A percentile compares a stretch with the other conserved stretches of the same genome.
phyloP scores from a whole-genome alignment of 2,888 invertebrate species.

The Stratiomys singularior region DNA sequence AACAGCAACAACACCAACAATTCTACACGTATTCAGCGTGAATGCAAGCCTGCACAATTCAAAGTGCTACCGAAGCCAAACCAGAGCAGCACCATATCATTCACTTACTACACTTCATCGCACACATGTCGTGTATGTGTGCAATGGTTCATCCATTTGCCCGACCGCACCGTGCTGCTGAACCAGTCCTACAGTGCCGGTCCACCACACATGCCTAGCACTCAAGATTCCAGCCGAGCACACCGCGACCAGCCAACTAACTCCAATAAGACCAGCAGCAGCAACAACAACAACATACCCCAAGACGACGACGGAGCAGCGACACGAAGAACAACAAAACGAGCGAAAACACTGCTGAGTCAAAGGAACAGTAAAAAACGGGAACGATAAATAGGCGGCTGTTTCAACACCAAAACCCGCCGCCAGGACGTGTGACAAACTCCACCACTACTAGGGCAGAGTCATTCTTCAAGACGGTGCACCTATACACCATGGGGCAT shows the following conservation, averaged over 20 bases:
- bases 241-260: slow-evolving; percentile 1
- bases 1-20: slow-evolving; percentile 50
- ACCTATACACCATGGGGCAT: slow-evolving; percentile 53
- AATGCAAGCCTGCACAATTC: slow-evolving; percentile 25
- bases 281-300: neutral
- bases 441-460: slow-evolving; percentile 49
- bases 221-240: neutral
- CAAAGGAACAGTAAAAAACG: slow-evolving; percentile 31
- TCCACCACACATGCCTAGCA: slow-evolving; percentile 9
- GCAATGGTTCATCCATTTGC: neutral
- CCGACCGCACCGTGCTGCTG: neutral
- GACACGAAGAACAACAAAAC: slow-evolving; percentile 6
- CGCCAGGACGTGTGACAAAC: slow-evolving; percentile 53
- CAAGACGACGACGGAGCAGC: neutral
- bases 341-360: neutral
- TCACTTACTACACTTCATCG: slow-evolving; percentile 1
- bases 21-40: slow-evolving; percentile 1
- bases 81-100: slow-evolving; percentile 15
- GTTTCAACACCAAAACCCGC: slow-evolving; percentile 38
- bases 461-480: slow-evolving; percentile 47
- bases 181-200: slow-evolving; percentile 28
- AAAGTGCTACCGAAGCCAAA: slow-evolving; percentile 41
- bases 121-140: neutral
- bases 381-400: slow-evolving; percentile 40
- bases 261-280: neutral